These are phyloP conservation scores for Sander vitreus DNA, from an alignment of 2,113 vertebrate genomes.

Conservation along the genomic window DNA sequence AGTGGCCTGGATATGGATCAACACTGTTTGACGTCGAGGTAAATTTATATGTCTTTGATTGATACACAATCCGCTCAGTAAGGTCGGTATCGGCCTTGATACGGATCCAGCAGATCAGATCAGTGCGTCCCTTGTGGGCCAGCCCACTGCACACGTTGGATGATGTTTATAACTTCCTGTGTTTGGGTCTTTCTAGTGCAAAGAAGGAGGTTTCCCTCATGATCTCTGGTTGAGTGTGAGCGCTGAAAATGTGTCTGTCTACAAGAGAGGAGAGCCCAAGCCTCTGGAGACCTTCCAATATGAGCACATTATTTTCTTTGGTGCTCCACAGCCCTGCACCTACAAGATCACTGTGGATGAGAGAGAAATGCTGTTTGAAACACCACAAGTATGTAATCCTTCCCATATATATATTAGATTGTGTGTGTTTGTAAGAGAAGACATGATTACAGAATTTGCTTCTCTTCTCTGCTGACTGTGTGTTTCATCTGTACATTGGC, in stretches of 20 bases:
- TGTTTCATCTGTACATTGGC: neutral
- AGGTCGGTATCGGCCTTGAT: neutral
- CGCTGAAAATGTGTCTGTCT: slow-evolving; percentile 90
- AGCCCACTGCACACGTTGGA: neutral
- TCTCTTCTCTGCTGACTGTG: neutral
- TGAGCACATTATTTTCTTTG: slow-evolving; percentile 92
- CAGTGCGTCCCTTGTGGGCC: no score
- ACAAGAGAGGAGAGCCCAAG: slow-evolving; percentile 90
- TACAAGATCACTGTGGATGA: slow-evolving; percentile 96
- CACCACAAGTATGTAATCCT: slow-evolving; percentile 85
- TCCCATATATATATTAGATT: neutral
- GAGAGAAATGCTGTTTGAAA: slow-evolving; percentile 95
- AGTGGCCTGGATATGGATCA: slow-evolving; percentile 94
- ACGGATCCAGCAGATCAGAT: neutral
- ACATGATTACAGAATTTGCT: neutral
- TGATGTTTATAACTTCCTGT: neutral
- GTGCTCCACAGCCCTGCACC: slow-evolving; percentile 89
- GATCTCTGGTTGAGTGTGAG: slow-evolving; percentile 92
- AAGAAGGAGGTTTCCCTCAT: slow-evolving; percentile 92
- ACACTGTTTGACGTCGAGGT: slow-evolving; percentile 96
- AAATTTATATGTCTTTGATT: slow-evolving; percentile 28
- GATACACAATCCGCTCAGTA: neutral
- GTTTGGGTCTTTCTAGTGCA: slow-evolving; percentile 83
- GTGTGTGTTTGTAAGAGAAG: neutral
- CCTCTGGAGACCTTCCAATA: slow-evolving; percentile 92